Evolutionary conservation across 2,797 vertebrate genomes (phyloP).

Genomic region (Glyptemys insculpta): DNA sequence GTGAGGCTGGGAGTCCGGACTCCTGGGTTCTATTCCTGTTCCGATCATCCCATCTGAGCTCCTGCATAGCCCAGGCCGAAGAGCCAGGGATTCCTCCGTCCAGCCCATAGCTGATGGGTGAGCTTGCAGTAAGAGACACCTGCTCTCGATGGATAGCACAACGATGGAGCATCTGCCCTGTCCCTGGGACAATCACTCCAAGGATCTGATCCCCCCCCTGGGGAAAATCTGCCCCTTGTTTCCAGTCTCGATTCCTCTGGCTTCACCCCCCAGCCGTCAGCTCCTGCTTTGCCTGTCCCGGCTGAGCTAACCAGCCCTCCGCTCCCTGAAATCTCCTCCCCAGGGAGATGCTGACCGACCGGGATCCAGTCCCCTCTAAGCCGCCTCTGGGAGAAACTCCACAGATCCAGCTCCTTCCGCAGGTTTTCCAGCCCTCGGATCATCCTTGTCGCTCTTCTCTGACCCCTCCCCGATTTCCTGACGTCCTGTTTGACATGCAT

Average conservation of each 20-base stretch:
- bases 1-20: background rate
- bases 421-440: background rate
- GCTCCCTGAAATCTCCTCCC: background rate
- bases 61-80: background rate
- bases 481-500: rapidly evolving
- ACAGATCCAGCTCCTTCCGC: background rate
- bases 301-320: background rate
- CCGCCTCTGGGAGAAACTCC: background rate
- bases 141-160: background rate
- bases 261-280: background rate
- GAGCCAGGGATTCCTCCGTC: background rate
- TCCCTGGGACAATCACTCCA: background rate
- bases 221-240: background rate
- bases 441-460: background rate
- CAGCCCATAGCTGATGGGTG: background rate
- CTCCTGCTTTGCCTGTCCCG: background rate
- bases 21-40: background rate
- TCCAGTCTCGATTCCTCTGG: background rate
- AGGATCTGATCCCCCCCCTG: background rate
- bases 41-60: background rate
- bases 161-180: background rate
- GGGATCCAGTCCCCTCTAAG: background rate
- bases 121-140: background rate
- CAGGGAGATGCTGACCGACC: background rate
- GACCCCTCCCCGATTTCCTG: background rate